Evolutionary conservation across 2,113 vertebrate genomes (phyloP), one percentile per base, ranked within the genome.

Genomic region (Porphyrio hochstetteri): DNA sequence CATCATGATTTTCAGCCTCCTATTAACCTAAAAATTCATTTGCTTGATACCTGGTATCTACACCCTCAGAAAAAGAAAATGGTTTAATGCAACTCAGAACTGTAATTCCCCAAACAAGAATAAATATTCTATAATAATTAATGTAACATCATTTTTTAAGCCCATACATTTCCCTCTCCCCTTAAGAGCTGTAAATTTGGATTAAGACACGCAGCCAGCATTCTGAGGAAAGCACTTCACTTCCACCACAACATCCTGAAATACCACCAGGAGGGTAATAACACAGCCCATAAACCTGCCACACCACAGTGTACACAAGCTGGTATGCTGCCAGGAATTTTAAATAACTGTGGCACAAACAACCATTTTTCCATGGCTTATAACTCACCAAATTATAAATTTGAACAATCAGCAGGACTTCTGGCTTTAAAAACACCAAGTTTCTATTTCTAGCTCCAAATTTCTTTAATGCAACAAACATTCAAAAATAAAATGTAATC

Each of bases 221-320:
- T 36, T 83, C 60, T 25, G n/a, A 75, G 55, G 42, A 86, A 93
- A 92, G 57, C 31, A 67, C 61, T 93, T 86, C 29, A 56, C 38
- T 93, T 95, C 19, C 28, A 90, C 65, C 72, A 68, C 77, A 83
- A 88, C 77, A 92, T 87, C 86, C 86, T 79, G 57, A 95, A 94
- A 88, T 71, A 76, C 36, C 76, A 90, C 50, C 72, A 86, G 50
- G 81, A 90, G 38, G 24, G 64, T 60, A 86, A 78, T 72, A 91
- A 84, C 28, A 63, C 38, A 93, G 53, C 38, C 69, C 72, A 72
- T 67, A 94, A 92, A 79, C 50, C 31, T 69, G 74, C 44, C 83
- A 61, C 11, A 29, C 35, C 33, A 2, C 48, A 86, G 48, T 3
- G 31, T 61, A 74, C 1, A 2, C 24, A 71, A 60, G 17, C 29